Evolutionary conservation across 2,888 invertebrate species (phyloP).

Genomic region (Pachycephus smyrnensis): DNA sequence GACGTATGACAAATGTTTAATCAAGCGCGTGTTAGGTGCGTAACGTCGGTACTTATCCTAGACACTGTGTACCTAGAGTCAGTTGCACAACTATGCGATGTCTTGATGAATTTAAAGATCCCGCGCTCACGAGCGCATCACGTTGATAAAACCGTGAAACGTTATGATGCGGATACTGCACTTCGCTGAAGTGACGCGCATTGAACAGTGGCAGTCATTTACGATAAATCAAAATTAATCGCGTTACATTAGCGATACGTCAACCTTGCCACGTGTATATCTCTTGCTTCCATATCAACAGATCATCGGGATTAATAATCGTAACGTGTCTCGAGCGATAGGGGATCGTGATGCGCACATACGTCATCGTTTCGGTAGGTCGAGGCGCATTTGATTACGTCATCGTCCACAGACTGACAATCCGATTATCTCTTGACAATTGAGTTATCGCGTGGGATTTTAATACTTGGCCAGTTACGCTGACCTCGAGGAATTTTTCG

Average conservation of each 20-base stretch:
- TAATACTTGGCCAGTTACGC: not conserved
- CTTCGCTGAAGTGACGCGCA: not conserved
- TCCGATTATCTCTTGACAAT: not conserved
- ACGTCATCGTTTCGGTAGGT: not conserved
- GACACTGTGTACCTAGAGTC: not conserved
- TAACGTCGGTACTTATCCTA: not conserved
- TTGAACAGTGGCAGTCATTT: not conserved
- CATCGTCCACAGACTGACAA: not conserved
- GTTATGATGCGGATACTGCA: not conserved
- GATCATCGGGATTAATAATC: not conserved
- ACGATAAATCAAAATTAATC: not conserved
- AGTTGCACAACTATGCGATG: not conserved
- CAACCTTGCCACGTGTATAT: not conserved
- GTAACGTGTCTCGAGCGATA: not conserved
- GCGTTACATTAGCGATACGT: not conserved
- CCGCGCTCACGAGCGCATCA: not conserved
- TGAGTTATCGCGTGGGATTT: not conserved
- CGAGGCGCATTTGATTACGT: not conserved
- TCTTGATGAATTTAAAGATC: not conserved
- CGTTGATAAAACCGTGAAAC: not conserved
- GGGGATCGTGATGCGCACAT: not conserved
- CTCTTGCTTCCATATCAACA: not conserved
- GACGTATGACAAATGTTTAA: not conserved
- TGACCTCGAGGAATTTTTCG: not conserved
- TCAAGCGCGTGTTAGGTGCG: not conserved